A percentile compares a stretch with the other conserved stretches of the same genome.
Conservation (phyloP, 2,888 invertebrate species). For the Parochlus steinenii region DNA sequence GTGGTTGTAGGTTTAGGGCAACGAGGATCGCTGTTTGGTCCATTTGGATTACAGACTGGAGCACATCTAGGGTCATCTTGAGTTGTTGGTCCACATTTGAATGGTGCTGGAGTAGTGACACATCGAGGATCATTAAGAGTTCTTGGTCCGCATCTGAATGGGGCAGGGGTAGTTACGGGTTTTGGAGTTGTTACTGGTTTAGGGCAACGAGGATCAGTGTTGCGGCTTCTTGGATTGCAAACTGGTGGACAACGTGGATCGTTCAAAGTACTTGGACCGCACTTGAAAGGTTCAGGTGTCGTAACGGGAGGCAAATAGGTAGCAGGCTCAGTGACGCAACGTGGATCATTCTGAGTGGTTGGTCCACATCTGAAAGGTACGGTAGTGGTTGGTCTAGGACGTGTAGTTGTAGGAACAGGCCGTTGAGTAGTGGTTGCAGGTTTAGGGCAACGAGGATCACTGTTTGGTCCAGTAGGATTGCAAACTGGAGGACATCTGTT, state of each 20-base stretch:
- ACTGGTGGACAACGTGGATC: conserved; percentile 10
- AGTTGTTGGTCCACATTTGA: background rate
- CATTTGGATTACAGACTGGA: conserved; percentile 21
- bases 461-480: too few species aligned
- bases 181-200: conserved; percentile 5
- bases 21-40: conserved; percentile 20
- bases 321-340: conserved; percentile 3
- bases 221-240: conserved; percentile 21
- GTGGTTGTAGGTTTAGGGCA: conserved; percentile 20
- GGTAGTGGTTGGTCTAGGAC: conserved; percentile 18
- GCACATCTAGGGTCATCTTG: conserved; percentile 16
- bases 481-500: conserved; percentile 21
- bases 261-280: too few species aligned
- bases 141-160: background rate
- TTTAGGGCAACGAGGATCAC: conserved; percentile 13
- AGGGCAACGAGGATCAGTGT: conserved; percentile 24
- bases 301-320: conserved; percentile 15
- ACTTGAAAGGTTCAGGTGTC: conserved; percentile 18
- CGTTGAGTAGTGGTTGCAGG: conserved; percentile 20
- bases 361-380: conserved; percentile 16
- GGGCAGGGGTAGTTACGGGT: conserved; percentile 10
- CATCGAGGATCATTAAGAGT: conserved; percentile 21
- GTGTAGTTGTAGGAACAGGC: conserved; percentile 16
- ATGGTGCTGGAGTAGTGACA: conserved; percentile 1
- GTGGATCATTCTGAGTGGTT: background rate